phyloP scores from a whole-genome alignment of 2,888 invertebrate species.

The Tuta absoluta region DNA sequence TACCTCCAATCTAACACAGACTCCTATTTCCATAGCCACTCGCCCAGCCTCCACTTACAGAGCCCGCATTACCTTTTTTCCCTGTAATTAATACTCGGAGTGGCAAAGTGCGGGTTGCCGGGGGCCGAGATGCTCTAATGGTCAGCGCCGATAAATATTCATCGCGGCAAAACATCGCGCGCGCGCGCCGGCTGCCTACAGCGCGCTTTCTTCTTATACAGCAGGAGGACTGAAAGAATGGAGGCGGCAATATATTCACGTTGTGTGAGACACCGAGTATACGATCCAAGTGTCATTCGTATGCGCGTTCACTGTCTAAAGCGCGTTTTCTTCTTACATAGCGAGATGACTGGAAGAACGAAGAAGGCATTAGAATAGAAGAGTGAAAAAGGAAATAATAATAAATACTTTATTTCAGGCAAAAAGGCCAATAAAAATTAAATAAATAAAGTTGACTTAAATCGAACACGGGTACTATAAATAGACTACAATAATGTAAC shows the following conservation, averaged over 20 bases:
- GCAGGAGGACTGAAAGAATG: neutral
- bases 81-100: slow-evolving; percentile 19
- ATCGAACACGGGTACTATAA: no score
- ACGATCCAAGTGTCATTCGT: neutral
- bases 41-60: neutral
- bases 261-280: neutral
- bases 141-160: slow-evolving; percentile 79
- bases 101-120: slow-evolving; percentile 57
- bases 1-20: neutral
- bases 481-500: no score
- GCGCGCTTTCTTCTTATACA: slow-evolving; percentile 33
- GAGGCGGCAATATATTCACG: neutral
- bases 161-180: slow-evolving; percentile 46
- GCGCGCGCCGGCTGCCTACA: slow-evolving; percentile 30
- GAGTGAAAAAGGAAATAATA: no score
- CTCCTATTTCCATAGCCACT: neutral
- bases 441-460: no score
- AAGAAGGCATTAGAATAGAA: neutral
- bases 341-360: neutral
- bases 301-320: slow-evolving; percentile 28
- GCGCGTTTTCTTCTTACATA: slow-evolving; percentile 31
- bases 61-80: slow-evolving; percentile 22
- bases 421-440: no score
- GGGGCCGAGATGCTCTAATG: slow-evolving; percentile 39
- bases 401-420: no score